These are phyloP conservation scores for Eriosoma lanigerum DNA, from an alignment of 1,140 invertebrate genomes.

Conservation along the genomic window DNA sequence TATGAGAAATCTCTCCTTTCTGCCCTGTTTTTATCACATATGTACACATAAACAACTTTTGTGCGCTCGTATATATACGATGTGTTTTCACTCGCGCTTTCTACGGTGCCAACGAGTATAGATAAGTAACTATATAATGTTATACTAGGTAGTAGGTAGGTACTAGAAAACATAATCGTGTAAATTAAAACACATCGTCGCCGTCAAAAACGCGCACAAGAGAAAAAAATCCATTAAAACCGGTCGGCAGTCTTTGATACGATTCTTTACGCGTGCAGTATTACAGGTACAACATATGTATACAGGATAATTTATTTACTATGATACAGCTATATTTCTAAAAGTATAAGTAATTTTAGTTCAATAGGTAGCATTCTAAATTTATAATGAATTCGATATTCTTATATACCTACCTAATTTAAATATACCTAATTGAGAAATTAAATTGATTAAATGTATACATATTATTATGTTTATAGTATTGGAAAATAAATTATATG, in stretches of 20 bases:
- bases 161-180: no score
- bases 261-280: background rate
- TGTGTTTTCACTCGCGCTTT: conserved; percentile 37
- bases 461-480: no score
- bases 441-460: no score
- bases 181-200: background rate
- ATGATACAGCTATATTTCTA: no score
- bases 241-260: conserved; percentile 5
- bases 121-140: no score
- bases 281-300: background rate
- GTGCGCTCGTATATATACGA: background rate
- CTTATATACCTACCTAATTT: background rate
- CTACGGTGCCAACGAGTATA: background rate
- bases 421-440: no score
- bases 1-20: conserved; percentile 18
- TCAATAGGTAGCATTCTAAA: no score
- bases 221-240: background rate
- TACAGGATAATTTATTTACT: no score
- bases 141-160: no score
- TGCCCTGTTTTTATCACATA: background rate
- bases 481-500: no score
- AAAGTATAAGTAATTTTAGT: no score
- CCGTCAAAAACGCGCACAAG: background rate
- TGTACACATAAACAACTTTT: conserved; percentile 8
- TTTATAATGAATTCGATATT: no score